phyloP scores from a whole-genome alignment of 2,797 vertebrate species.

The Sternotherus odoratus region DNA sequence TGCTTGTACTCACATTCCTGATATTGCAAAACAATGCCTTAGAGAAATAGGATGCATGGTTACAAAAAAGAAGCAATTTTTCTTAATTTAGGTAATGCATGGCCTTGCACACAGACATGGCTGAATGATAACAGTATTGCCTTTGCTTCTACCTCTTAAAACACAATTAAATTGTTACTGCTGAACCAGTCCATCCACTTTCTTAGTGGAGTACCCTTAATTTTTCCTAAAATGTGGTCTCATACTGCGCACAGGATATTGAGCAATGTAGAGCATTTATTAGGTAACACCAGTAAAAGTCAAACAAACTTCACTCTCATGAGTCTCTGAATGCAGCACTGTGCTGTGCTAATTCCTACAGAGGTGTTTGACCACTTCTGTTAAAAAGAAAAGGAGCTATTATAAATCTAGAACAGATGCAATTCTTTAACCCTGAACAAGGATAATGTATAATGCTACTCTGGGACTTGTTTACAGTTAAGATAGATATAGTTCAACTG shows the following conservation, averaged over 20 bases:
- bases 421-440: neutral
- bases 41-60: neutral
- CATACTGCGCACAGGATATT: constrained; percentile 30
- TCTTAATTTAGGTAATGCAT: neutral
- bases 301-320: constrained; percentile 23
- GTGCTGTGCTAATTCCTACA: neutral
- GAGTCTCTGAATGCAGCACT: neutral
- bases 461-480: neutral
- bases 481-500: neutral
- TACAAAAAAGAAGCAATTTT: constrained; percentile 2
- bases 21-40: neutral
- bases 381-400: neutral
- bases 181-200: neutral
- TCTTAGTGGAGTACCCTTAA: constrained; percentile 1
- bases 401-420: neutral
- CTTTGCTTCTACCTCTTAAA: neutral
- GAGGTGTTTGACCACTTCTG: neutral
- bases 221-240: neutral
- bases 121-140: neutral
- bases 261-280: neutral
- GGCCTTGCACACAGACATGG: neutral
- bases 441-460: neutral
- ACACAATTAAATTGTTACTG: neutral
- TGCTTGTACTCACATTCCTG: neutral
- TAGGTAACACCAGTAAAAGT: constrained; percentile 13